A percentile compares a stretch with the other conserved stretches of the same genome.
These are phyloP conservation scores for Hyphantria cunea DNA, from an alignment of 1,140 invertebrate species.

Conservation along the genomic window DNA sequence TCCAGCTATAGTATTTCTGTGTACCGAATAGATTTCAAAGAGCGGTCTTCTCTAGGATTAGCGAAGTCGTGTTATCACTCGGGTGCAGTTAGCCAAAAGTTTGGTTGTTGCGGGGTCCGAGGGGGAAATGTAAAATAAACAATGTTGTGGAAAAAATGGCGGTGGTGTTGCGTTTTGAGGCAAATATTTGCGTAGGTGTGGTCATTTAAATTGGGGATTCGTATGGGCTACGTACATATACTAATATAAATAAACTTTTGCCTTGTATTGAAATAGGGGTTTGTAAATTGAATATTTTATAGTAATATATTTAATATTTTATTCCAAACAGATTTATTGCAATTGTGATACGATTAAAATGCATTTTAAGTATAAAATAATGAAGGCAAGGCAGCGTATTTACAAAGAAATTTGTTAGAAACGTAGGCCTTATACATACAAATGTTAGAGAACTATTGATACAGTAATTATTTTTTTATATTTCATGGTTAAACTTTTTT, in stretches of 20 bases:
- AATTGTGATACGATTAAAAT: too few species aligned
- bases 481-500: too few species aligned
- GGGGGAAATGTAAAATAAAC: conserved; percentile 13
- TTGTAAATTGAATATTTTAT: background rate
- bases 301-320: too few species aligned
- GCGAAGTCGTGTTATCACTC: conserved; percentile 56
- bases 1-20: conserved; percentile 23
- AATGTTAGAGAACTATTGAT: too few species aligned
- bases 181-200: background rate
- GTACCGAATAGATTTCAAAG: conserved; percentile 45
- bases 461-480: too few species aligned
- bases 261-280: too few species aligned
- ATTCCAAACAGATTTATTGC: too few species aligned
- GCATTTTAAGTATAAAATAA: too few species aligned
- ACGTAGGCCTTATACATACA: too few species aligned
- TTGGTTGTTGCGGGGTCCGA: conserved; percentile 3
- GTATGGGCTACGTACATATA: background rate
- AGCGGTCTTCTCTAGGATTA: conserved; percentile 54
- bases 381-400: too few species aligned
- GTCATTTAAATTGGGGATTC: background rate
- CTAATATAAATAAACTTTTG: too few species aligned
- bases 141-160: conserved; percentile 9
- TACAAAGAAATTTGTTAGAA: too few species aligned
- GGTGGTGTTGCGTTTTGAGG: background rate
- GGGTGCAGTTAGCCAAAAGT: conserved; percentile 54